phyloP scores from a whole-genome alignment of 2,797 vertebrate species.

The Antennarius maculatus region DNA sequence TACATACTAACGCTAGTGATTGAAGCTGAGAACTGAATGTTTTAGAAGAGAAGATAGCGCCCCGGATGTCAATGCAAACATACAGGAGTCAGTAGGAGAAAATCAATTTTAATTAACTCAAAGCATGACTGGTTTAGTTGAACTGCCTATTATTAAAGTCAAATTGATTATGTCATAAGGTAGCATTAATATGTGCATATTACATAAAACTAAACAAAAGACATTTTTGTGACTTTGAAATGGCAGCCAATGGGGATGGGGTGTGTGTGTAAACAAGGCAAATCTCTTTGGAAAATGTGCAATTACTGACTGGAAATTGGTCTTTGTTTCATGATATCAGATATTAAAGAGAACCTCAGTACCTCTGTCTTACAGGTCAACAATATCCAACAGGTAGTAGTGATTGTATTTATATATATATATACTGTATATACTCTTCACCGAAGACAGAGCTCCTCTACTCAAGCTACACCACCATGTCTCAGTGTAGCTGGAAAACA shows the following conservation, averaged over 20 bases:
- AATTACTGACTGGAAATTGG: conserved; percentile 21
- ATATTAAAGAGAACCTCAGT: conserved; percentile 37
- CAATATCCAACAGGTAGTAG: conserved; percentile 58
- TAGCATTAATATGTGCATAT: conserved; percentile 21
- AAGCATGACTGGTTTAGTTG: conserved; percentile 17
- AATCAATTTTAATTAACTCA: conserved; percentile 27
- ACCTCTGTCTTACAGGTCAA: conserved; percentile 39
- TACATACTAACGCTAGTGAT: conserved; percentile 34
- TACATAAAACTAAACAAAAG: conserved; percentile 21
- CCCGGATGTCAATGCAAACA: conserved; percentile 38
- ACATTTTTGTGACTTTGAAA: conserved; percentile 10
- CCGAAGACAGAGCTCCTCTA: conserved; percentile 51
- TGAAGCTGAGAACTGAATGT: conserved; percentile 58
- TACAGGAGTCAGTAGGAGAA: conserved; percentile 21
- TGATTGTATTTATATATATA: conserved; percentile 38
- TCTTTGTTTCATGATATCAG: conserved; percentile 23
- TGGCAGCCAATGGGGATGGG: not conserved
- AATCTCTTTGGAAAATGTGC: conserved; percentile 31
- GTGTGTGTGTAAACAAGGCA: conserved; percentile 6
- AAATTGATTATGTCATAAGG: conserved; percentile 32
- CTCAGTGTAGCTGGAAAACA: conserved; percentile 51
- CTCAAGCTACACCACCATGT: conserved; percentile 42
- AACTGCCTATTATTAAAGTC: conserved; percentile 31
- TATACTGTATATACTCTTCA: conserved; percentile 19
- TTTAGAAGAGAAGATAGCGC: conserved; percentile 44